phyloP scores from a whole-genome alignment of 2,888 invertebrate species.

The Merodon equestris region DNA sequence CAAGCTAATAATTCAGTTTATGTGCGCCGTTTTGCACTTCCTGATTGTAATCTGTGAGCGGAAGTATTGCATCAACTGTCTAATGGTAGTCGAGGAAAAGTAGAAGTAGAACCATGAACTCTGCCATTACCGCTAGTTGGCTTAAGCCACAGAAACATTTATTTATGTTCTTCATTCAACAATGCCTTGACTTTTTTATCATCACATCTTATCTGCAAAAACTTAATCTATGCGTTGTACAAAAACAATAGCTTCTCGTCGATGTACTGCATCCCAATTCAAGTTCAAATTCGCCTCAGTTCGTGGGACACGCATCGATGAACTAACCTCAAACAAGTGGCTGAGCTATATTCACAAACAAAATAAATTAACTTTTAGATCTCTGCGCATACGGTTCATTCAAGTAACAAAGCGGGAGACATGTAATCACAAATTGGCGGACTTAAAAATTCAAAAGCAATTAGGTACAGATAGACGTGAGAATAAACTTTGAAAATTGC shows the following conservation, averaged over 20 bases:
- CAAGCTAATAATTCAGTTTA: no score
- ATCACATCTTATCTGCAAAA: slow-evolving; percentile 46
- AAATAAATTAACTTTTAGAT: slow-evolving; percentile 53
- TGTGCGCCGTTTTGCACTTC: no score
- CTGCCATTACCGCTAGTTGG: background rate
- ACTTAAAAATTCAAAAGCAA: slow-evolving; percentile 2
- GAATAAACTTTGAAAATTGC: slow-evolving; percentile 19
- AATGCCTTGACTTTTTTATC: slow-evolving; percentile 34
- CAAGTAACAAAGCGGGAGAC: slow-evolving; percentile 19
- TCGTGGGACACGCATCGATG: slow-evolving; percentile 57
- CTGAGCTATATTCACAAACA: slow-evolving; percentile 47
- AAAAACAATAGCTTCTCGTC: slow-evolving; percentile 51
- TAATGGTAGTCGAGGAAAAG: no score
- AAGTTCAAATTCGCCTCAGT: slow-evolving; percentile 50
- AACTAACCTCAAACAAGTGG: slow-evolving; percentile 38
- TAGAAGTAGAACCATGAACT: no score
- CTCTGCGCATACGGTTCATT: slow-evolving; percentile 11
- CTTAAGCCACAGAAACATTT: slow-evolving; percentile 20
- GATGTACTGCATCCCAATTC: slow-evolving; percentile 50
- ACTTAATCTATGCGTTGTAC: slow-evolving; percentile 53
- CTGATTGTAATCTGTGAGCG: no score
- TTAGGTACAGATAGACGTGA: slow-evolving; percentile 16
- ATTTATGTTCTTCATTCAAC: slow-evolving; percentile 15
- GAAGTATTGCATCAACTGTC: no score
- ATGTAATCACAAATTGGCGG: slow-evolving; percentile 10